Conservation (phyloP, 2,797 vertebrate species). For the Simalia tracyae region DNA sequence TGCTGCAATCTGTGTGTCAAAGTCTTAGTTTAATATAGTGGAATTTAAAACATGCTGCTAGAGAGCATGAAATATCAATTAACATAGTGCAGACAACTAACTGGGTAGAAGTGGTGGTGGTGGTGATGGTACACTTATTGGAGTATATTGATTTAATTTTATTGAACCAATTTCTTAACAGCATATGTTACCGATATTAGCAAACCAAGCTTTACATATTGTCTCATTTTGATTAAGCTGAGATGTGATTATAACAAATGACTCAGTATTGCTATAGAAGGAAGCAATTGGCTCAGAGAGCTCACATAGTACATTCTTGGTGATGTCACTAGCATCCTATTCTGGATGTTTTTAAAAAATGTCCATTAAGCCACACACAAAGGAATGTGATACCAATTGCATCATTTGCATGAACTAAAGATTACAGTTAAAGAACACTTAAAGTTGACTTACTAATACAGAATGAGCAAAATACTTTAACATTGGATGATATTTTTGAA, state of each 20-base stretch:
- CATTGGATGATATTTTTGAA: no score
- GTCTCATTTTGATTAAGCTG: slow-evolving; percentile 23
- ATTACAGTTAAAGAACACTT: no score
- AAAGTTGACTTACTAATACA: no score
- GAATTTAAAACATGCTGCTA: slow-evolving; percentile 46
- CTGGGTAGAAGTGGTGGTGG: neutral
- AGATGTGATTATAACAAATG: slow-evolving; percentile 22
- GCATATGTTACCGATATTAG: slow-evolving; percentile 38
- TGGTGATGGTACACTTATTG: neutral
- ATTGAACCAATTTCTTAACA: slow-evolving; percentile 23
- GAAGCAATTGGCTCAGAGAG: neutral
- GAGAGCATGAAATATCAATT: slow-evolving; percentile 53
- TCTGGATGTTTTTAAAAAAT: neutral
- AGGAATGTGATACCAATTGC: neutral
- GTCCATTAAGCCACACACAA: neutral
- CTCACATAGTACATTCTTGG: neutral
- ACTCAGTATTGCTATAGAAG: neutral
- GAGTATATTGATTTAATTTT: neutral
- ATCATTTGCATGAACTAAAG: no score
- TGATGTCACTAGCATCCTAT: neutral
- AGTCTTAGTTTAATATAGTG: slow-evolving; percentile 48
- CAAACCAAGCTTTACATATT: neutral
- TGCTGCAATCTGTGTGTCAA: slow-evolving; percentile 33
- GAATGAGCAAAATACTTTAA: no score
- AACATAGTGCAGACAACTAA: slow-evolving; percentile 49